Base-by-base conservation (phyloP, 2,888 invertebrate species). In the Iselma pallidipennis region DNA sequence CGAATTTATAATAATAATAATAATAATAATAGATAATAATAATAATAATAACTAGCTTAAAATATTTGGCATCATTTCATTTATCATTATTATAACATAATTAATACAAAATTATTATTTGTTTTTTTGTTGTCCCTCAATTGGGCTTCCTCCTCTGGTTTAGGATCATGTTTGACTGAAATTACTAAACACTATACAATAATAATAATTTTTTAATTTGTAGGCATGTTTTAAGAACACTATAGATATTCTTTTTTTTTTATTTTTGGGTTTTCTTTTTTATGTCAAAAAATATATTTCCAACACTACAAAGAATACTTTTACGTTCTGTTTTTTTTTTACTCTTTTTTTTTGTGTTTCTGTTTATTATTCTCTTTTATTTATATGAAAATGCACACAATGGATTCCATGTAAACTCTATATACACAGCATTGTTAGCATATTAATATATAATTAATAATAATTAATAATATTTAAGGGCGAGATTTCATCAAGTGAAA, bases 51-150 rank as follows among this genome's bases (percentile, higher is more conserved):
- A 68, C 72, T 74, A 74, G 70, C 67, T 71, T 67, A 73, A 75
- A 77, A 78, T 80, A 79, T 80, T 80, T 80, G 80, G 80, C 80
- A 80, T 80, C 79, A 78, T 77, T 75, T 74, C 68, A 65, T 68
- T 71, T 72, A 75, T 72, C 67, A 75, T 73, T 66, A 71, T 76
- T 74, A 37, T 37, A 78, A 78, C 77, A 77, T 78, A 76, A 71
- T 78, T 74, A n/a, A n/a, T n/a, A 77, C 72, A 76, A 73, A 73
- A 73, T 71, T 69, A 71, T 69, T 70, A 69, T 72, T 72, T 65
- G 67, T 71, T 69, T 65, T 67, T n/a, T 37, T 14, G 14, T 37
- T 16, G 12, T 33, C 33, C 12, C 12, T n/a, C 5, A 37, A 16
- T 37, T 37, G 12, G 31, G 31, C 2, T 31, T 31, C 31, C n/a